Evolutionary conservation across 2,797 vertebrate genomes (phyloP).

Genomic region (Chlorospingus flavigularis): DNA sequence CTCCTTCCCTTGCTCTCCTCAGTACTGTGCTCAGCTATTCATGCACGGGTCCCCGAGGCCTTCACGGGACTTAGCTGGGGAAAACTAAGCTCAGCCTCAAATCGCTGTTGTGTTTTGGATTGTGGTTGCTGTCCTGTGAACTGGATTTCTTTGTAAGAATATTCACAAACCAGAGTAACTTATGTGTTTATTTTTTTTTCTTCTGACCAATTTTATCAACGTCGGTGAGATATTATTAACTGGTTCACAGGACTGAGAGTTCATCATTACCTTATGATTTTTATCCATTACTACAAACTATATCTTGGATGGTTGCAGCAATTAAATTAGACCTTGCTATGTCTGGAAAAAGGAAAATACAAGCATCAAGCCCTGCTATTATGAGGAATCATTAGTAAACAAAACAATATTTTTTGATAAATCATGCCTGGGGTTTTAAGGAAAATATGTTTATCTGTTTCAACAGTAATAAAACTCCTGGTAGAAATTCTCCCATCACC

Average conservation of each 20-base stretch:
- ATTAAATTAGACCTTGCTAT: conserved; percentile 58
- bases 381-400: conserved; percentile 62
- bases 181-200: not conserved
- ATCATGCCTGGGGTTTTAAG: conserved; percentile 63
- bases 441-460: conserved; percentile 67
- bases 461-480: conserved; percentile 59
- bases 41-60: not conserved
- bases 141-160: not conserved
- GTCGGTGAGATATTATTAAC: conserved; percentile 15
- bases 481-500: conserved; percentile 59
- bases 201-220: conserved; percentile 34
- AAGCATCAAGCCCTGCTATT: conserved; percentile 38
- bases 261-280: conserved; percentile 52
- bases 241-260: conserved; percentile 38
- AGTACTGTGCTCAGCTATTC: not conserved
- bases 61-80: not conserved
- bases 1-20: not conserved
- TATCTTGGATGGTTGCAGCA: conserved; percentile 54
- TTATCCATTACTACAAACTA: conserved; percentile 55
- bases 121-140: not conserved
- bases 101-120: not conserved
- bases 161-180: not conserved
- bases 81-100: not conserved
- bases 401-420: conserved; percentile 58
- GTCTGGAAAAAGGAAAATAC: not conserved